phyloP scores from a whole-genome alignment of 2,888 invertebrate species.

The Drosophila lacicola region DNA sequence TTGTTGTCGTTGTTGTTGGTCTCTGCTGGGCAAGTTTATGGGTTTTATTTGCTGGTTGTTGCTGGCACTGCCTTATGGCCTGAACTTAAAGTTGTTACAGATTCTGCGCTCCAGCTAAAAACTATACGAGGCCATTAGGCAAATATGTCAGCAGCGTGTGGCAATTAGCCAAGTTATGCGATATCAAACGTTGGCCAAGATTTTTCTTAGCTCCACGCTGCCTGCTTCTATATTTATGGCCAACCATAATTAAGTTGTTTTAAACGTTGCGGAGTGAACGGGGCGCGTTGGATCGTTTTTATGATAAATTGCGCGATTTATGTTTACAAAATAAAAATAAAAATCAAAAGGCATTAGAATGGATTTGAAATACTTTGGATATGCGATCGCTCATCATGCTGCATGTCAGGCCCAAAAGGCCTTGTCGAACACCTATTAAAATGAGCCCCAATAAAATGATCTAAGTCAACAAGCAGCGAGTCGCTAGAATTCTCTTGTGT shows the following conservation, averaged over 20 bases:
- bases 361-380: conserved; percentile 17
- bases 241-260: conserved; percentile 68
- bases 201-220: conserved; percentile 25
- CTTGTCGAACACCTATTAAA: conserved; percentile 36
- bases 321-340: conserved; percentile 38
- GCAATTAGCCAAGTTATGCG: conserved; percentile 80
- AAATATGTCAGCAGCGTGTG: conserved; percentile 80
- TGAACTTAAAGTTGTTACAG: conserved; percentile 64
- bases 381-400: conserved; percentile 36
- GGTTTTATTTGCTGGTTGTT: conserved; percentile 27
- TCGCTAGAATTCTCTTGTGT: conserved; percentile 26
- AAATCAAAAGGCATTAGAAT: conserved; percentile 25
- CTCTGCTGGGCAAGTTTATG: conserved; percentile 36
- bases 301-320: conserved; percentile 59
- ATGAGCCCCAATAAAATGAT: conserved; percentile 38
- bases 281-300: conserved; percentile 26
- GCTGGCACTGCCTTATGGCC: conserved; percentile 57
- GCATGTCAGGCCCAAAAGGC: conserved; percentile 26
- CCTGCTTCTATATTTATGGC: conserved; percentile 53
- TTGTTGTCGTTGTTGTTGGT: conserved; percentile 23
- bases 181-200: conserved; percentile 54
- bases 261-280: conserved; percentile 19
- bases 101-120: conserved; percentile 52
- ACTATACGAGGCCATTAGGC: conserved; percentile 75
- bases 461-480: conserved; percentile 13